phyloP scores from a whole-genome alignment of 1,140 invertebrate species.

The Heliothis virescens region DNA sequence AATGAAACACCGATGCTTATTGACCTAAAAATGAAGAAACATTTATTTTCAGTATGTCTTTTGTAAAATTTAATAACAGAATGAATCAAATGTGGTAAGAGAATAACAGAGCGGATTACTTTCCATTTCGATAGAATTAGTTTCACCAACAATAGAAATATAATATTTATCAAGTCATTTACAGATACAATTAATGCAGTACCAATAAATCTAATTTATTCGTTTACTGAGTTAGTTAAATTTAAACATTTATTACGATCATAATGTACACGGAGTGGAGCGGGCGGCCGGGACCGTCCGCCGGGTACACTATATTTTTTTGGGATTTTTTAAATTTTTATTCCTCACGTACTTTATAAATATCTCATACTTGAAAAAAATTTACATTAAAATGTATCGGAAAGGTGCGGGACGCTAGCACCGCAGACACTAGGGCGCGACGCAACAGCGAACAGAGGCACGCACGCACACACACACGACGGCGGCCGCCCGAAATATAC shows the following conservation, averaged over 20 bases:
- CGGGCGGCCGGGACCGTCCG: slow-evolving; percentile 43
- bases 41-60: slow-evolving; percentile 89
- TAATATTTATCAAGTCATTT: slow-evolving; percentile 84
- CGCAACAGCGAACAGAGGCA: slow-evolving; percentile 57
- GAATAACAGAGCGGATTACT: slow-evolving; percentile 83
- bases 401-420: slow-evolving; percentile 72
- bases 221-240: slow-evolving; percentile 81
- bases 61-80: slow-evolving; percentile 87
- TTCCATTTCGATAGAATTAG: slow-evolving; percentile 82
- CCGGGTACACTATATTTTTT: slow-evolving; percentile 71
- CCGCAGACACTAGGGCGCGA: slow-evolving; percentile 59
- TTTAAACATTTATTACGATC: slow-evolving; percentile 76
- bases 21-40: slow-evolving; percentile 91
- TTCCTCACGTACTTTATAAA: slow-evolving; percentile 85
- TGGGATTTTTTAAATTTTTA: slow-evolving; percentile 77
- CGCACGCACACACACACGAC: slow-evolving; percentile 64
- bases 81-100: slow-evolving; percentile 85
- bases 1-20: slow-evolving; percentile 86
- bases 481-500: slow-evolving; percentile 60
- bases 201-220: slow-evolving; percentile 84
- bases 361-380: slow-evolving; percentile 85
- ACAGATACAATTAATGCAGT: slow-evolving; percentile 82
- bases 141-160: slow-evolving; percentile 86
- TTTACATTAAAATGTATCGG: slow-evolving; percentile 83
- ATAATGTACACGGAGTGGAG: slow-evolving; percentile 62